phyloP scores from a whole-genome alignment of 2,113 vertebrate species.

The Micromys minutus region DNA sequence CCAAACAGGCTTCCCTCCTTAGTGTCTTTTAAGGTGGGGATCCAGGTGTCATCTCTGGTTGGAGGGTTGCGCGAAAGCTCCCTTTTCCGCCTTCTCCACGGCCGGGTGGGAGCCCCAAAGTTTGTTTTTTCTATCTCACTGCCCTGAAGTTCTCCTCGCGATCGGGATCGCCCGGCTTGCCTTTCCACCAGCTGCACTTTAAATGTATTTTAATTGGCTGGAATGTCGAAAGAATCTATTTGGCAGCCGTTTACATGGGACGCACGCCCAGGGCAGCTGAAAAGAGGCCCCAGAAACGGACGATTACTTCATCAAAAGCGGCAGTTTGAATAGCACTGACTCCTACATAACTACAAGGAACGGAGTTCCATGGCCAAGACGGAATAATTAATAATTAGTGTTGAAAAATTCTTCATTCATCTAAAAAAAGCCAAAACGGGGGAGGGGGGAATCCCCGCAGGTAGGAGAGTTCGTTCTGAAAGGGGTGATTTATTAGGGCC shows the following conservation, averaged over 20 bases:
- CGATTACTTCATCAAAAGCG: slow-evolving; percentile 89
- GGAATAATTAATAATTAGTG: slow-evolving; percentile 84
- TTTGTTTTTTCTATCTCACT: slow-evolving; percentile 81
- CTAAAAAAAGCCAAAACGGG: slow-evolving; percentile 61
- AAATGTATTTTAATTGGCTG: slow-evolving; percentile 90
- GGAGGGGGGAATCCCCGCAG: slow-evolving; percentile 36
- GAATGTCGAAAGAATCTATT: slow-evolving; percentile 90
- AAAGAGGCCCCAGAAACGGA: slow-evolving; percentile 85
- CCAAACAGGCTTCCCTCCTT: slow-evolving; percentile 82
- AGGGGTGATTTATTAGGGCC: slow-evolving; percentile 57
- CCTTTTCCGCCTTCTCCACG: slow-evolving; percentile 67
- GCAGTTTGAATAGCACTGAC: slow-evolving; percentile 81
- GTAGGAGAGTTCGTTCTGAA: slow-evolving; percentile 54
- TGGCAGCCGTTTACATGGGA: slow-evolving; percentile 92
- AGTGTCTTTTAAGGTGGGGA: slow-evolving; percentile 84
- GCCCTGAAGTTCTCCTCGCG: slow-evolving; percentile 78
- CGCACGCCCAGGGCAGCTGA: slow-evolving; percentile 92
- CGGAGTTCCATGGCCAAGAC: slow-evolving; percentile 75
- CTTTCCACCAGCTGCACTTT: slow-evolving; percentile 87
- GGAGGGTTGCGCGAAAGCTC: slow-evolving; percentile 69
- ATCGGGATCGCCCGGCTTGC: slow-evolving; percentile 79
- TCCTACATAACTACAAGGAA: slow-evolving; percentile 83
- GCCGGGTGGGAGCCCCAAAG: slow-evolving; percentile 67
- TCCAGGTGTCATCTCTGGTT: slow-evolving; percentile 85
- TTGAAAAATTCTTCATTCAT: slow-evolving; percentile 78